Evolutionary conservation across 2,888 invertebrate genomes (phyloP).

Genomic region (Ferdinandea cuprea): DNA sequence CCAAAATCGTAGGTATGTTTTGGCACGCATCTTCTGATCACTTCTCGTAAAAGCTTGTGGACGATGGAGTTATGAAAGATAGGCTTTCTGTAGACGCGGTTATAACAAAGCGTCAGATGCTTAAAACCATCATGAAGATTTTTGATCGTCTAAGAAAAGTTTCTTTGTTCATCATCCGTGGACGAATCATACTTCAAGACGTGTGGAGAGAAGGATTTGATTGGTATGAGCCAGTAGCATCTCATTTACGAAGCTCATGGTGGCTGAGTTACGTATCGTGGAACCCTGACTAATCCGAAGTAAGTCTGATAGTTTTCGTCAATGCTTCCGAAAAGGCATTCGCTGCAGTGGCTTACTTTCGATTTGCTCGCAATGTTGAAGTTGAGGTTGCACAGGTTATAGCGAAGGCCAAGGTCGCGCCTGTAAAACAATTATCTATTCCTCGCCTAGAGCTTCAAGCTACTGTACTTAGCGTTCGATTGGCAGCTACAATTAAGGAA

Average conservation of each 20-base stretch:
- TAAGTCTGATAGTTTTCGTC: conserved; percentile 1
- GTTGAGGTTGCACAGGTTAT: conserved; percentile 2
- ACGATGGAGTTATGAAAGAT: background rate
- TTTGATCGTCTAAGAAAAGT: background rate
- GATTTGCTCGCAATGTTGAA: background rate
- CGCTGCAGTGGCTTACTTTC: background rate
- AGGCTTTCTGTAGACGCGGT: background rate
- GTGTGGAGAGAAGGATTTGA: background rate
- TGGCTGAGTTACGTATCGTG: conserved; percentile 8
- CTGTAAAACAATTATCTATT: conserved; percentile 6
- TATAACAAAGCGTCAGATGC: background rate
- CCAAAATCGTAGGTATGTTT: conserved; percentile 1
- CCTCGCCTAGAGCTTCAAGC: conserved; percentile 7
- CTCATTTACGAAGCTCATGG: background rate
- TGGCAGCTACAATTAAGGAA: background rate
- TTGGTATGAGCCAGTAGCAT: background rate
- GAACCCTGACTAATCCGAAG: background rate
- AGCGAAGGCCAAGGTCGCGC: conserved; percentile 27
- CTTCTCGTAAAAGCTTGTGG: background rate
- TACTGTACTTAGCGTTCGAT: background rate
- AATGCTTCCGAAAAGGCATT: conserved; percentile 17
- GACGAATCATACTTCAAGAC: background rate
- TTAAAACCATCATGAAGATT: conserved; percentile 5
- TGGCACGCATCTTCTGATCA: background rate
- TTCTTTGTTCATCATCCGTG: background rate